phyloP scores from a whole-genome alignment of 2,113 vertebrate species.

The Hemichromis elongatus region DNA sequence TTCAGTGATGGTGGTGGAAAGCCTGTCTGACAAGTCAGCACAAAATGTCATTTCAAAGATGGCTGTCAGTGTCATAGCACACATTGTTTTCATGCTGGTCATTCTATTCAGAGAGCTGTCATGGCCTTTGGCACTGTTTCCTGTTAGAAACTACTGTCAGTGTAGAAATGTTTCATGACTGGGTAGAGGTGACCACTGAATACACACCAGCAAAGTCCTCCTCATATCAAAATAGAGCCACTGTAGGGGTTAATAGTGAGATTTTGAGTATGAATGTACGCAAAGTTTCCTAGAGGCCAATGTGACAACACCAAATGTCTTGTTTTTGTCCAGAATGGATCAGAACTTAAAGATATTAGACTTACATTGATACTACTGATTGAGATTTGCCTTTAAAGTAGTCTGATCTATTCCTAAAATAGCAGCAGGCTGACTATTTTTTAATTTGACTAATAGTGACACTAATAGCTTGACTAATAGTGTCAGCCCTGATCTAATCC shows the following conservation, averaged over 20 bases:
- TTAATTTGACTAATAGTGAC: background rate
- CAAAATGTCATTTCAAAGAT: background rate
- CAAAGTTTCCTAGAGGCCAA: accelerated
- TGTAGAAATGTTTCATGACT: background rate
- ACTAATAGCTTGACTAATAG: background rate
- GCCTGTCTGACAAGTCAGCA: background rate
- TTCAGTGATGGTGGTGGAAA: background rate
- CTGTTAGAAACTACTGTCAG: background rate
- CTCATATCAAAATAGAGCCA: background rate
- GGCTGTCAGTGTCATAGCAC: background rate
- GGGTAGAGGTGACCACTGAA: background rate
- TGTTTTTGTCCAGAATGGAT: background rate
- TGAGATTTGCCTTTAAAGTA: background rate
- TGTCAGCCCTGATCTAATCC: background rate
- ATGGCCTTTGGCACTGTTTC: background rate
- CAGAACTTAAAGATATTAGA: background rate
- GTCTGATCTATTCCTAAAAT: background rate
- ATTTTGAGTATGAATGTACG: accelerated
- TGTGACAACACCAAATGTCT: background rate
- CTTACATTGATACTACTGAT: background rate
- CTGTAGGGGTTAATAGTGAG: background rate
- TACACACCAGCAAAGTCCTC: background rate
- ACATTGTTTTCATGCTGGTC: background rate
- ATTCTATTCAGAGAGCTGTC: background rate
- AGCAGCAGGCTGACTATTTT: background rate